These are phyloP conservation scores for Papilio aristodemus DNA, from an alignment of 1,140 invertebrate genomes.

Conservation along the genomic window DNA sequence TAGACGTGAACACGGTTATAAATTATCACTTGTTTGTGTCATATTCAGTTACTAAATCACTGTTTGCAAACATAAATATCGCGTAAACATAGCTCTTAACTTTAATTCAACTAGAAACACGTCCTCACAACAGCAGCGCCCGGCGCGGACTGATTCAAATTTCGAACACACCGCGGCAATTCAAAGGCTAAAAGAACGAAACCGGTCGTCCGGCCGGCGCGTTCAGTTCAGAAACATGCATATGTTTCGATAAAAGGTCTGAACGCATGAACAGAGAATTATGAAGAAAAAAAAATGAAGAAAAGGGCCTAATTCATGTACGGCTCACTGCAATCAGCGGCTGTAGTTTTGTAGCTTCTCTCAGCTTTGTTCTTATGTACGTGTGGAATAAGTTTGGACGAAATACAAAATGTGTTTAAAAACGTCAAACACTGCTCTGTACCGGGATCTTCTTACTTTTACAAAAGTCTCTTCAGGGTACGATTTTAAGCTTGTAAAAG, in stretches of 20 bases:
- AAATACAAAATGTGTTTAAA: slow-evolving; percentile 64
- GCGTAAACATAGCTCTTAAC: slow-evolving; percentile 50
- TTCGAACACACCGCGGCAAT: slow-evolving; percentile 63
- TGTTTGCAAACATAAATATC: slow-evolving; percentile 51
- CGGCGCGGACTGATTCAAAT: slow-evolving; percentile 65
- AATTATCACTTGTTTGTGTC: slow-evolving; percentile 51
- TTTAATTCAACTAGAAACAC: slow-evolving; percentile 34
- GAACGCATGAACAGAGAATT: slow-evolving; percentile 72
- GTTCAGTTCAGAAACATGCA: slow-evolving; percentile 66
- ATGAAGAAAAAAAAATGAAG: slow-evolving; percentile 61
- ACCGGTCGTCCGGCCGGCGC: slow-evolving; percentile 68
- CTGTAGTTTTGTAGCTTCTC: slow-evolving; percentile 61
- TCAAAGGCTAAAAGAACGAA: slow-evolving; percentile 69
- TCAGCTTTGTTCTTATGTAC: slow-evolving; percentile 38
- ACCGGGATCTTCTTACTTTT: no score
- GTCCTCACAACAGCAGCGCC: slow-evolving; percentile 42
- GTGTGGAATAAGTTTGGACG: slow-evolving; percentile 40
- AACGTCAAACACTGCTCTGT: slow-evolving; percentile 50
- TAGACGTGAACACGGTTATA: slow-evolving; percentile 44
- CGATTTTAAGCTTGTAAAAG: slow-evolving; percentile 26
- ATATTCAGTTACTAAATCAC: slow-evolving; percentile 68
- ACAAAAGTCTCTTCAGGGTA: no score
- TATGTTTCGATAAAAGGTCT: slow-evolving; percentile 74
- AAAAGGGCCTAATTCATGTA: slow-evolving; percentile 74
- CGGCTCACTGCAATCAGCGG: slow-evolving; percentile 70